Evolutionary conservation across 2,888 invertebrate species (phyloP), one percentile per base, ranked within the genome.

Genomic region (Buathra laborator): DNA sequence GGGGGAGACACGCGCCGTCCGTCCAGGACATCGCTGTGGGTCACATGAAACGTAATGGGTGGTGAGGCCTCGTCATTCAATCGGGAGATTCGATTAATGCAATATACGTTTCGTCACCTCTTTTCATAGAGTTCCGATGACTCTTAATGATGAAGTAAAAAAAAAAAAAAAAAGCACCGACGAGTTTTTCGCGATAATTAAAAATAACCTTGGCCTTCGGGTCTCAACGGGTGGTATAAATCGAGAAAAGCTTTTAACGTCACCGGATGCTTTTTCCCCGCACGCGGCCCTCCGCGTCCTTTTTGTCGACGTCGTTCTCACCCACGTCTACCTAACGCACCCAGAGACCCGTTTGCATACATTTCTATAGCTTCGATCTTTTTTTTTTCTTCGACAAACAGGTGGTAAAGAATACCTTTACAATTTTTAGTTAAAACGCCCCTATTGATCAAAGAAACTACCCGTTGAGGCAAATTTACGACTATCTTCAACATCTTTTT

Each of bases 41-140:
- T 87, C 87, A 86, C 77, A 62, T 79, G 32, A 81, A 37, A 87
- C 78, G 66, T 79, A 86, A 79, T 83, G 87, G 84, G 77, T 84
- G 86, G 77, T 84, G 86, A 67, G 70, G 76, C 71, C 62, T 29
- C 16, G 68, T 44, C 62, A 29, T 71, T 37, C 44, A 51, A 46
- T 71, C 37, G 43, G 29, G 64, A n/a, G n/a, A 76, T 76, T 64
- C 64, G 24, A 66, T 70, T 62, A 48, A 43, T 46, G 66, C 51
- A 24, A 62, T 68, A n/a, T 56, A 68, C 19, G 19, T 29, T 44
- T 19, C 46, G n/a, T 24, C 5, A 12, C 12, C 32, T 53, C 44
- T 24, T 66, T 24, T 44, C 5, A 12, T 29, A 59, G 29, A 24
- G 29, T 29, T 24, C n/a, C 62, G 14, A 62, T 62, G 62, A 62